Conservation (phyloP, 2,113 vertebrate genomes). For the Melanostigma gelatinosum region DNA sequence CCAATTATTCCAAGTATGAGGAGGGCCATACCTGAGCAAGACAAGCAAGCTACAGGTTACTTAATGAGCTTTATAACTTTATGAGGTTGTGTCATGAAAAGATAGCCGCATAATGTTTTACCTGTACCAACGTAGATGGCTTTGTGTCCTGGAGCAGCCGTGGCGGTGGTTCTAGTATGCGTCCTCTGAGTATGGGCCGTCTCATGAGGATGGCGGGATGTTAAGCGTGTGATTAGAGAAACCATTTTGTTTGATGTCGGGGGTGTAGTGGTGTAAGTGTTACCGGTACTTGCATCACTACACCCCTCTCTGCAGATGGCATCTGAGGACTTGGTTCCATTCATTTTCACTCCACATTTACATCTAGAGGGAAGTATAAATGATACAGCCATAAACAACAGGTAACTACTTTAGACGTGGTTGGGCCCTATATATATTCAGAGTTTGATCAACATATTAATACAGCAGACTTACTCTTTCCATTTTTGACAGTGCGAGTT, state of each 20-base stretch:
- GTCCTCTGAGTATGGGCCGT: neutral
- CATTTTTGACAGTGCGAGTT: slow-evolving; percentile 42
- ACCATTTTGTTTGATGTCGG: neutral
- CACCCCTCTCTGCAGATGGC: slow-evolving; percentile 45
- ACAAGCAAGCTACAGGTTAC: neutral
- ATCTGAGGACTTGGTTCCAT: slow-evolving; percentile 44
- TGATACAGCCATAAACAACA: neutral
- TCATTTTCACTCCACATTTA: slow-evolving; percentile 34
- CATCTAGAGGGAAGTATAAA: slow-evolving; percentile 58
- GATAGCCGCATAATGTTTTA: slow-evolving; percentile 29
- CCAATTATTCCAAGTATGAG: slow-evolving; percentile 47
- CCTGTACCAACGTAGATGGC: slow-evolving; percentile 13
- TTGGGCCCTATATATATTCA: neutral
- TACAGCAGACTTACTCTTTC: slow-evolving; percentile 59
- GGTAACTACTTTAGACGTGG: neutral
- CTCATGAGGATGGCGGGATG: neutral
- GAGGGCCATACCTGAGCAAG: slow-evolving; percentile 54
- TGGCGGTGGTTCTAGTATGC: neutral
- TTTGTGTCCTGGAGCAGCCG: neutral
- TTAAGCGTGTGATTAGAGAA: neutral
- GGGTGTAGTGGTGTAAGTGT: fast-evolving
- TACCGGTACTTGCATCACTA: neutral
- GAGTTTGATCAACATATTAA: neutral
- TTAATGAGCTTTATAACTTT: neutral
- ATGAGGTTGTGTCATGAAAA: neutral